These are phyloP conservation scores for Nothocercus julius DNA, from an alignment of 2,113 vertebrate species.

Conservation along the genomic window DNA sequence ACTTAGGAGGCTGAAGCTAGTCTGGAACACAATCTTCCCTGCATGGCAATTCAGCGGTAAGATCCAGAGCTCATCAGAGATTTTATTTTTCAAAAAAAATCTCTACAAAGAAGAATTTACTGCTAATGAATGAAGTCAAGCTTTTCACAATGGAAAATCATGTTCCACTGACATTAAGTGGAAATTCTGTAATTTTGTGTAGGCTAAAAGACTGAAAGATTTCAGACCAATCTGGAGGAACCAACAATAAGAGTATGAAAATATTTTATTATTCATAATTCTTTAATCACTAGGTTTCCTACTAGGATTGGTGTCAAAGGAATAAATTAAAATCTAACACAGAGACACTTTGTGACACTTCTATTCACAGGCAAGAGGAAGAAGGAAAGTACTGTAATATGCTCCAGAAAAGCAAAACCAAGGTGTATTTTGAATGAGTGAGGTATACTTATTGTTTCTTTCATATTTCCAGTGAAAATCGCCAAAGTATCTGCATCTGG, in stretches of 20 bases:
- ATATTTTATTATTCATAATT: neutral
- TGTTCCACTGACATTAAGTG: neutral
- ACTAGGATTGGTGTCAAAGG: neutral
- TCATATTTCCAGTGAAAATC: neutral
- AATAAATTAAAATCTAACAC: neutral
- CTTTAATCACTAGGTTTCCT: neutral
- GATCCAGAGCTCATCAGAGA: neutral
- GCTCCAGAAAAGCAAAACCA: neutral
- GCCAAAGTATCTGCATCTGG: neutral
- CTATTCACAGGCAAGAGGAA: accelerated
- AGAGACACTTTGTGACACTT: neutral
- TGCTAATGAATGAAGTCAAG: neutral
- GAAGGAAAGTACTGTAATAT: neutral
- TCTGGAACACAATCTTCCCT: neutral
- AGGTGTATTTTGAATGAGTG: neutral
- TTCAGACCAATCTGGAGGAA: neutral
- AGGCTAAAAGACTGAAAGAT: neutral
- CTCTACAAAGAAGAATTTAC: neutral
- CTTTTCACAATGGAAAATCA: neutral
- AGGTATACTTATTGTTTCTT: neutral
- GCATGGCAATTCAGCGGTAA: neutral
- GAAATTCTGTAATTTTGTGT: neutral
- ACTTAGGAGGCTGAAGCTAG: neutral
- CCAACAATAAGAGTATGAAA: neutral
- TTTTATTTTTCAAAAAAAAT: neutral